Evolutionary conservation across 2,797 vertebrate genomes (phyloP), one percentile per base, ranked within the genome.

Genomic region (Esox masquinongy): DNA sequence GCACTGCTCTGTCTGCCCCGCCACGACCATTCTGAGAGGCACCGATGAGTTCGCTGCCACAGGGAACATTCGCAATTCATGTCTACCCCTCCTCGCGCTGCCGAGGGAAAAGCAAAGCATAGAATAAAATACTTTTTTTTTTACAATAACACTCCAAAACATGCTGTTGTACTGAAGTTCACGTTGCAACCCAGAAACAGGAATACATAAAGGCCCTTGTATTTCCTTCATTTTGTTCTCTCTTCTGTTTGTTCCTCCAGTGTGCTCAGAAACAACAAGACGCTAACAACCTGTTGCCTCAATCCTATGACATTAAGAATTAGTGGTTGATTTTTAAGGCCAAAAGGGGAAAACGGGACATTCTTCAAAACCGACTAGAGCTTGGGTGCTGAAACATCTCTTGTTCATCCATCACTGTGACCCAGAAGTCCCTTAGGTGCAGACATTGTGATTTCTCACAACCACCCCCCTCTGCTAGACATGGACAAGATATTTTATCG

Each of bases 391-490:
- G 82, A 80, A 83, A 36, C 16, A 22, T 39, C 81, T 74, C 83
- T 88, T 82, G 86, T 85, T 87, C 90, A 92, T 92, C 88, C 82
- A 88, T 92, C 92, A 92, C 84, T 70, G 63, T 56, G 80, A 82
- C 79, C 85, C 83, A 88, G 88, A 85, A 88, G 86, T 85, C 88
- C 83, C 82, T 86, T 24, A 83, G 88, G 84, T 85, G 88, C 87
- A 91, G 88, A 82, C 86, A 76, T 77, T 83, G 79, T 71, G 74
- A 92, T 92, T 87, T 88, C 81, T 92, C 91, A 91, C 89, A 84
- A 75, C 67, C 69, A 77, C 72, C 76, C 56, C 31, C 78, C 78
- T 83, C 76, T 24, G n/a, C 82, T 83, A 85, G 84, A 88, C 74
- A 74, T 79, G 79, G 84, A 88, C 86, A 78, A 90, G 88, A 89